Percentiles rank a stretch among this genome's conserved stretches.
These are phyloP conservation scores for Nomada flava DNA, from an alignment of 2,888 invertebrate genomes.

Conservation along the genomic window DNA sequence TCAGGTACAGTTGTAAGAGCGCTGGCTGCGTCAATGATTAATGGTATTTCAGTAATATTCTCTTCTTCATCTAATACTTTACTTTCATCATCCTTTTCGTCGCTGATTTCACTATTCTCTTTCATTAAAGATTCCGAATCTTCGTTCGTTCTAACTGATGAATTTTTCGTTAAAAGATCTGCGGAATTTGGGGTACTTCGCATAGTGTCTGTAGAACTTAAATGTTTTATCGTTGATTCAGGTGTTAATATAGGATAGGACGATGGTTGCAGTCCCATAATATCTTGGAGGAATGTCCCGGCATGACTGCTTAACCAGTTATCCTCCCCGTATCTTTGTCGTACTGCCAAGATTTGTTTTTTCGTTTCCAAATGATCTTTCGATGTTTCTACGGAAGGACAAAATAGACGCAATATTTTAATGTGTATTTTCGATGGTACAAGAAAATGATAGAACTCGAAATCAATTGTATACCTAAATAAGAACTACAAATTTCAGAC, in stretches of 20 bases:
- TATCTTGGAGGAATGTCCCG: conserved; percentile 85
- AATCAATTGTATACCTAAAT: conserved; percentile 65
- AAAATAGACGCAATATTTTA: not conserved
- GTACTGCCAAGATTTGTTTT: conserved; percentile 86
- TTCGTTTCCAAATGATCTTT: conserved; percentile 86
- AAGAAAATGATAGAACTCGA: not conserved
- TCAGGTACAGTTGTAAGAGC: conserved; percentile 62
- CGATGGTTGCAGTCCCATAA: conserved; percentile 85
- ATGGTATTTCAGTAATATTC: conserved; percentile 34
- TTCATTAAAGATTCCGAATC: not conserved
- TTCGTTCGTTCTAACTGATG: not conserved
- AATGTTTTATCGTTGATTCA: conserved; percentile 62
- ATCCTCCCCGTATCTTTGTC: conserved; percentile 86
- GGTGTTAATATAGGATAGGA: conserved; percentile 66
- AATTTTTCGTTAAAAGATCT: conserved; percentile 6
- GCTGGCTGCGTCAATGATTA: conserved; percentile 33
- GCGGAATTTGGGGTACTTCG: conserved; percentile 10
- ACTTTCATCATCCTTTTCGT: not conserved
- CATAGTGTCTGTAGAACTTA: conserved; percentile 16
- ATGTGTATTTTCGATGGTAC: not conserved
- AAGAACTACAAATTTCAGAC: conserved; percentile 72
- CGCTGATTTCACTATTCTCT: conserved; percentile 8
- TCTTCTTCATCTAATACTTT: conserved; percentile 39
- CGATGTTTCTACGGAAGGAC: conserved; percentile 74
- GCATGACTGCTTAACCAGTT: conserved; percentile 87